Evolutionary conservation across 2,888 invertebrate species (phyloP).

Genomic region (Drosophila ezoana): DNA sequence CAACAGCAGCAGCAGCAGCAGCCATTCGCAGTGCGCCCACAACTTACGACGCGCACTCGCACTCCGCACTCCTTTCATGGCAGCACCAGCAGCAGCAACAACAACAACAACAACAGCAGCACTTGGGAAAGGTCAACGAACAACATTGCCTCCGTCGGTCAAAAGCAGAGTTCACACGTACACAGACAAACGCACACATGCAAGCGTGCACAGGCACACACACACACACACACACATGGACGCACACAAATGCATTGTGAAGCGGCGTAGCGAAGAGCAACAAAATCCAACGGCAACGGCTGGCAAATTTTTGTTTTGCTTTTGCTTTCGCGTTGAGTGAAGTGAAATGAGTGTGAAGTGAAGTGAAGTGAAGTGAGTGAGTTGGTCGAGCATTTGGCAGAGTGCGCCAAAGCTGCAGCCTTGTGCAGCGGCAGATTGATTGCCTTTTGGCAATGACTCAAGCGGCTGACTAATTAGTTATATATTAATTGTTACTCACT

Average conservation of each 20-base stretch:
- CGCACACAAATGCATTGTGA: conserved; percentile 41
- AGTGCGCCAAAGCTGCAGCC: conserved; percentile 30
- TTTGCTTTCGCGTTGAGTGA: conserved; percentile 75
- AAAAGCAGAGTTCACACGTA: conserved; percentile 79
- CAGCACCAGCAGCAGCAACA: conserved; percentile 57
- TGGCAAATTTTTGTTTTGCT: conserved; percentile 71
- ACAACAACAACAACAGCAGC: conserved; percentile 35
- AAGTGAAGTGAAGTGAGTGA: conserved; percentile 18
- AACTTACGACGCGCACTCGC: conserved; percentile 54
- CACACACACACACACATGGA: conserved; percentile 30
- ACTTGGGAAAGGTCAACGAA: conserved; percentile 79
- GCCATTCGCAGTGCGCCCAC: conserved; percentile 34
- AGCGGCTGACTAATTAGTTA: conserved; percentile 54
- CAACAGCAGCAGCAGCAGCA: conserved; percentile 14
- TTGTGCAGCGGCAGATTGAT: conserved; percentile 32
- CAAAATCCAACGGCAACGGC: conserved; percentile 54
- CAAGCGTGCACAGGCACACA: conserved; percentile 38
- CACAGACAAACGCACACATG: conserved; percentile 43
- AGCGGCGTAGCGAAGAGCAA: conserved; percentile 51
- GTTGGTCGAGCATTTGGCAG: conserved; percentile 5
- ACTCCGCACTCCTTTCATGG: conserved; percentile 70
- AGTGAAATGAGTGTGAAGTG: conserved; percentile 63
- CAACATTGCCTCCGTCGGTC: conserved; percentile 80
- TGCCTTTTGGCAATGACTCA: conserved; percentile 62
- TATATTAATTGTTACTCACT: conserved; percentile 69